Conservation (phyloP, 2,888 invertebrate species). For the Thecophora atra region DNA sequence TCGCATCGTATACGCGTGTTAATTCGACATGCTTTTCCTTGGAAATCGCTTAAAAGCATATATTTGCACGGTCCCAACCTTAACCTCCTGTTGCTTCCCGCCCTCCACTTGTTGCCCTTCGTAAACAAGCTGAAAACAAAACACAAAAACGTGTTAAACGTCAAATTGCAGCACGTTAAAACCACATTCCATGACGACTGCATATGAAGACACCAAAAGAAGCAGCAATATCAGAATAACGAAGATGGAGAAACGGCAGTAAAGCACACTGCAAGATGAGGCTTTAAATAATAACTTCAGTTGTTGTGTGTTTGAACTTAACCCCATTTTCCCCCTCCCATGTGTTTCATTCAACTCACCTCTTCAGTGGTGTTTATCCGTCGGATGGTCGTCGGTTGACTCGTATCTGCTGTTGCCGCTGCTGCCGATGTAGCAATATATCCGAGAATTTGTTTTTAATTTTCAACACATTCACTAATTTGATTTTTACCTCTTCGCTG, state of each 20-base stretch:
- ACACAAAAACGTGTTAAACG: conserved; percentile 49
- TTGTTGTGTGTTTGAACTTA: conserved; percentile 26
- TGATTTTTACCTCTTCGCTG: conserved; percentile 63
- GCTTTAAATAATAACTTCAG: conserved; percentile 34
- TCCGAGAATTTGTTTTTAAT: conserved; percentile 67
- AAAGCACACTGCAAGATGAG: conserved; percentile 19
- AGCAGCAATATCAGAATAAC: background rate
- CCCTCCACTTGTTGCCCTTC: background rate
- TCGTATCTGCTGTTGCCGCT: conserved; percentile 11
- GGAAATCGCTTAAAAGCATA: conserved; percentile 34
- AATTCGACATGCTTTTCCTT: conserved; percentile 62
- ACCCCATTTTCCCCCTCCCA: conserved; percentile 15
- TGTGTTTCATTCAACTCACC: conserved; percentile 19
- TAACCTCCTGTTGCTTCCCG: conserved; percentile 25
- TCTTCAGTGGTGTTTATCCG: conserved; percentile 33
- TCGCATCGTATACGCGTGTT: conserved; percentile 52
- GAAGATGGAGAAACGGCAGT: background rate
- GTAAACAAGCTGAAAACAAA: conserved; percentile 54
- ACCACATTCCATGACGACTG: conserved; percentile 46
- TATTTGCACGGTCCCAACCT: conserved; percentile 23
- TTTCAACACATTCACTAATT: conserved; percentile 67
- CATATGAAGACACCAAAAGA: conserved; percentile 37
- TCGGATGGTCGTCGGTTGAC: conserved; percentile 6
- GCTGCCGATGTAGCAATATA: conserved; percentile 54
- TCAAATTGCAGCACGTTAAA: conserved; percentile 64